A percentile compares a stretch with the other conserved stretches of the same genome.
These are phyloP conservation scores for Paramormyrops hopkinsi DNA, from an alignment of 2,797 vertebrate genomes.

Conservation along the genomic window DNA sequence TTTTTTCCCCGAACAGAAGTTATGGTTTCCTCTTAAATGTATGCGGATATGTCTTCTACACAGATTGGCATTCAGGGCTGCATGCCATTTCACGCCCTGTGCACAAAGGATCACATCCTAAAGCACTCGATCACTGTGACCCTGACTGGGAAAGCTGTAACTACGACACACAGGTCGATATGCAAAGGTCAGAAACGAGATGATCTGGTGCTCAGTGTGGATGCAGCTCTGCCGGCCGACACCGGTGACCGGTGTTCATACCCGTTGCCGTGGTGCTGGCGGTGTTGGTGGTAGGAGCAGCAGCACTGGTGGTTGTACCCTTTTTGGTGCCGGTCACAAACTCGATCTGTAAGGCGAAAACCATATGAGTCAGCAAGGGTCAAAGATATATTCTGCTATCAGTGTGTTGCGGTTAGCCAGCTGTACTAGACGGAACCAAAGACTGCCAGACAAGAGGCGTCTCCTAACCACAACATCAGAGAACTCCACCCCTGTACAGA, in stretches of 20 bases:
- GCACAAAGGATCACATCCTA: neutral
- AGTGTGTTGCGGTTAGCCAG: neutral
- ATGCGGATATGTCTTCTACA: neutral
- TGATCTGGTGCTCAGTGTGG: neutral
- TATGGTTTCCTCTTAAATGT: neutral
- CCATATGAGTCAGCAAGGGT: neutral
- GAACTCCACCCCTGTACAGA: neutral
- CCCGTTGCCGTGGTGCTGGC: constrained; percentile 80
- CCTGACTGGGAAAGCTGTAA: neutral
- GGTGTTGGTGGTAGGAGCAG: constrained; percentile 74
- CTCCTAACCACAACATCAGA: neutral
- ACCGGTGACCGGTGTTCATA: constrained; percentile 41
- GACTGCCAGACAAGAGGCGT: neutral
- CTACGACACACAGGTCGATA: neutral
- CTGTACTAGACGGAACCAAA: neutral
- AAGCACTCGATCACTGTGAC: neutral
- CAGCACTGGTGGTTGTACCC: constrained; percentile 74
- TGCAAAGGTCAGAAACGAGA: neutral
- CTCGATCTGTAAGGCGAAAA: constrained; percentile 72
- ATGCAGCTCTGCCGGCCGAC: neutral
- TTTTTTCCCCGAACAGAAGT: neutral
- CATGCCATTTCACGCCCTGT: neutral
- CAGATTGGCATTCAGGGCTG: neutral
- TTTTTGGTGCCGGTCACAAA: constrained; percentile 97
- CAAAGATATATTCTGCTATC: neutral